Evolutionary conservation across 2,113 vertebrate genomes (phyloP).

Genomic region (Rhabdornis inornatus): DNA sequence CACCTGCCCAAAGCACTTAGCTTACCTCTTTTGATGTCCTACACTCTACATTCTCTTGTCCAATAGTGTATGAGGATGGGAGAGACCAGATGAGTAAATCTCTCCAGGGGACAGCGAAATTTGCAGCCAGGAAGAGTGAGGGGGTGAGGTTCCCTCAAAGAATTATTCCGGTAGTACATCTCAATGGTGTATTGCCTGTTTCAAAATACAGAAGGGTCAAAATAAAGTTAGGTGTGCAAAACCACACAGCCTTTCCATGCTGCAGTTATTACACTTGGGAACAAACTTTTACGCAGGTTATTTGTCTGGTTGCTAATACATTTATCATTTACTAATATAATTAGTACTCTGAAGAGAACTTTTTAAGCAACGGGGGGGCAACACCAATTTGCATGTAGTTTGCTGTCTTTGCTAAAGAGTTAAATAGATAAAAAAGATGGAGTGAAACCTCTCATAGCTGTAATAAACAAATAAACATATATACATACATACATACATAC

Average conservation of each 20-base stretch:
- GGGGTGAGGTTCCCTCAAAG: conserved; percentile 69
- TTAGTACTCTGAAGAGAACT: background rate
- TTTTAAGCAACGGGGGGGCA: background rate
- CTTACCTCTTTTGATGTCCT: conserved; percentile 56
- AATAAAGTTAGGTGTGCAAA: background rate
- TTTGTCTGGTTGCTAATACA: background rate
- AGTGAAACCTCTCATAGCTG: background rate
- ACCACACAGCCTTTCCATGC: background rate
- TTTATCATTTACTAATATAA: background rate
- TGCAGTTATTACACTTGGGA: background rate
- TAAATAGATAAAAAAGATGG: background rate
- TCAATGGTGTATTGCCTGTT: conserved; percentile 79
- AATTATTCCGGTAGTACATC: conserved; percentile 83
- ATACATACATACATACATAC: too few species aligned
- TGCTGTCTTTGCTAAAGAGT: background rate
- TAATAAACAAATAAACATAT: background rate
- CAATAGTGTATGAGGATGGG: conserved; percentile 76
- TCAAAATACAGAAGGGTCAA: background rate
- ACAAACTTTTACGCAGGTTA: background rate
- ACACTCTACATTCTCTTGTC: conserved; percentile 73
- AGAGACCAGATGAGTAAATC: conserved; percentile 74
- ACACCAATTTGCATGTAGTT: background rate
- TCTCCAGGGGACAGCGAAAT: conserved; percentile 76
- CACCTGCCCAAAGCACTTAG: background rate
- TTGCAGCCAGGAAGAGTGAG: conserved; percentile 81